Evolutionary conservation across 2,888 invertebrate species (phyloP).

Genomic region (Ichneumoninae sp.): DNA sequence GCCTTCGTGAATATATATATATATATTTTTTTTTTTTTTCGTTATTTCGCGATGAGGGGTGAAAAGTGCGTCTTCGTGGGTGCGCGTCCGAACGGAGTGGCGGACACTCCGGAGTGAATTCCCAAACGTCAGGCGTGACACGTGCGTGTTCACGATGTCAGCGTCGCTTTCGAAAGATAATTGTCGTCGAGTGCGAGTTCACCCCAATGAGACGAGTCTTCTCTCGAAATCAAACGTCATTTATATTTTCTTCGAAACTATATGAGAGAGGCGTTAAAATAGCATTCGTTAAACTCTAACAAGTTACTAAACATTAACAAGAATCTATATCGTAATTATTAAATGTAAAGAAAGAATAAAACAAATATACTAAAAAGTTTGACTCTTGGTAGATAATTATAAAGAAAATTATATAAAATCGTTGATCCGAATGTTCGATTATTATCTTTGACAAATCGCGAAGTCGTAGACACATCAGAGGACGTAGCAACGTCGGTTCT

Average conservation of each 20-base stretch:
- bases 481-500: not conserved
- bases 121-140: not conserved
- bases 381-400: not conserved
- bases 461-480: not conserved
- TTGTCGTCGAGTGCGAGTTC: not conserved
- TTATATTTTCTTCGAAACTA: not conserved
- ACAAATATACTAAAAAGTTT: constrained; percentile 25
- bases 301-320: constrained; percentile 14
- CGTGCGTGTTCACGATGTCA: not conserved
- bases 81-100: constrained; percentile 6
- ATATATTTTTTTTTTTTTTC: not conserved
- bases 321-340: constrained; percentile 24
- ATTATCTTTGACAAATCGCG: constrained; percentile 49
- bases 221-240: constrained; percentile 2
- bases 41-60: not conserved
- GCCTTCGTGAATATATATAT: not conserved
- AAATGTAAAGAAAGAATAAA: constrained; percentile 12
- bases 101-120: constrained; percentile 6
- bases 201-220: not conserved
- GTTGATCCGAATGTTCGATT: constrained; percentile 48
- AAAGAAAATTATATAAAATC: constrained; percentile 54
- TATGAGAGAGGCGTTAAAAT: constrained; percentile 27
- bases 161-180: not conserved
- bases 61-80: constrained; percentile 14
- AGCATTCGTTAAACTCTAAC: not conserved